Base-by-base conservation (phyloP, 2,888 invertebrate genomes). In the Protonemura montana region DNA sequence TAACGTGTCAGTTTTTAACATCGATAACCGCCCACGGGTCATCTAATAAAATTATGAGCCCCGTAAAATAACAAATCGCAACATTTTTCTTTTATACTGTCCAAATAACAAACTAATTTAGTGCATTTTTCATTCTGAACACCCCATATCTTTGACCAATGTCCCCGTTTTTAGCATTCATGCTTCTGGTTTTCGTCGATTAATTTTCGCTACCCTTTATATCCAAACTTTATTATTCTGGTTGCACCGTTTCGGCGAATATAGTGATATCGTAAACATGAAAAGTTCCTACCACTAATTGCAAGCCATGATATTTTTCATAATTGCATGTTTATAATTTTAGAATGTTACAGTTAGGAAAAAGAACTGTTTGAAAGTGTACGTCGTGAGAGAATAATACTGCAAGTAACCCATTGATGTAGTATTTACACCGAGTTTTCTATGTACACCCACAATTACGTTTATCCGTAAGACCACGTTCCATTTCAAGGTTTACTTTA, bases 71-170 rank as follows among this genome's bases (percentile, higher is more conserved):
- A 59, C 59, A 59, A 59, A 59, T 59, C 59, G 59, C 59, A 59
- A 59, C 59, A 59, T 59, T 59, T 59, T 21, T 59, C 59, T 59
- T 59, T 59, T 59, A 59, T 59, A 59, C 59, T 59, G 59, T 59
- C 59, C 59, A 59, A 59, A 59, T 59, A 59, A 13, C 21, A 59
- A 59, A 59, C 59, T 59, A 59, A 59, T 59, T 59, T 59, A 59
- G 1, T 59, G 13, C 59, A 59, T 59, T 59, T 59, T 59, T 59
- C 59, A 59, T 59, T 59, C 59, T 21, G 21, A 59, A 59, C 59
- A 59, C 59, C 59, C 59, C 59, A 59, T 59, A 59, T 59, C 59
- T 59, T 59, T 59, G 59, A 59, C 59, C 59, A 59, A 59, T 59
- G 13, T 59, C 59, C 59, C 59, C 59, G 59, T 59, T 59, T 59